Percentiles rank a stretch among this genome's conserved stretches.
These are phyloP conservation scores for Mormyrus lacerda DNA, from an alignment of 2,113 vertebrate species.

Conservation along the genomic window DNA sequence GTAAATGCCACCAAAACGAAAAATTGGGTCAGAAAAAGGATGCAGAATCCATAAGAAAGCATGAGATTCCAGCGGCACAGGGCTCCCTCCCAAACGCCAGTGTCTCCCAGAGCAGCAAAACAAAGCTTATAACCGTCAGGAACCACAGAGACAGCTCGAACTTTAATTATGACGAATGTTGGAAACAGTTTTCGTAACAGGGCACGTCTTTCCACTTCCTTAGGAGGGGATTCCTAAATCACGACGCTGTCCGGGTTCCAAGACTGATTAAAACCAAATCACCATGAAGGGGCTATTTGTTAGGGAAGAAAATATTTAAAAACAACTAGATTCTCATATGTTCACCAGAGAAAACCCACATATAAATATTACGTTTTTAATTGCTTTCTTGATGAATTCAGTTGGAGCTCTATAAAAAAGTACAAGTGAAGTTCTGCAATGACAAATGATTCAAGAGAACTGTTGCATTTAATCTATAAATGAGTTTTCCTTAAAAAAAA, in stretches of 20 bases:
- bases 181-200: conserved; percentile 35
- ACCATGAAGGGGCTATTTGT: conserved; percentile 15
- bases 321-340: not conserved
- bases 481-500: not conserved
- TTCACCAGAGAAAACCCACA: not conserved
- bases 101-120: not conserved
- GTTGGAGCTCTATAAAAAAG: not conserved
- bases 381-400: not conserved
- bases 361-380: not conserved
- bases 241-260: not conserved
- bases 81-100: too few species aligned
- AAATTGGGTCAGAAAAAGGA: not conserved
- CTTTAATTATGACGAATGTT: conserved; percentile 35
- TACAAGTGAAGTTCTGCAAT: not conserved
- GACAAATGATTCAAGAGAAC: not conserved
- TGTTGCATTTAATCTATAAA: not conserved
- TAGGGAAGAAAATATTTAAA: not conserved
- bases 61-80: not conserved
- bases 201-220: conserved; percentile 32
- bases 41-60: not conserved
- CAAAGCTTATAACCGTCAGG: not conserved
- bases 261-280: conserved; percentile 8
- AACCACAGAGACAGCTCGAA: not conserved
- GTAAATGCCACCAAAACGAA: not conserved
- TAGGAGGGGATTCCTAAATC: not conserved